These are phyloP conservation scores for Pristionchus fissidentatus DNA, from an alignment of 2,888 invertebrate genomes.

Conservation along the genomic window DNA sequence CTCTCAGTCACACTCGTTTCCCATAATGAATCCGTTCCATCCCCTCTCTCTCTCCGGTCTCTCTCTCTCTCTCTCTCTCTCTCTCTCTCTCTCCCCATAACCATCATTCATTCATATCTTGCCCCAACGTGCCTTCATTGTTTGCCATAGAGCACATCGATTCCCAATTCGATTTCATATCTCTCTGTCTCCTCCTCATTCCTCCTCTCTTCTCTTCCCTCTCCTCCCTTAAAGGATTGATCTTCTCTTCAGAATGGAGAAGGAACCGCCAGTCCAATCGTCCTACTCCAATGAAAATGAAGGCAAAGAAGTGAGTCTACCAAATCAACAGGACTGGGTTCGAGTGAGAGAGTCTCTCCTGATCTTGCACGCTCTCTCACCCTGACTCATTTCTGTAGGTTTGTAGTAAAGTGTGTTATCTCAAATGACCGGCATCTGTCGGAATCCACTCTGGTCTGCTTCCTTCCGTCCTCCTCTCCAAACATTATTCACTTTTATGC, in stretches of 20 bases:
- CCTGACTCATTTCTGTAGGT: too few species aligned
- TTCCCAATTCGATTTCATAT: slow-evolving; percentile 24
- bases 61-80: not conserved
- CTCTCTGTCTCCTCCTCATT: slow-evolving; percentile 10
- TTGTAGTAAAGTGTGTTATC: too few species aligned
- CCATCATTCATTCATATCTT: not conserved
- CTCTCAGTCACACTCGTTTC: slow-evolving; percentile 21
- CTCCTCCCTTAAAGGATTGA: slow-evolving; percentile 38
- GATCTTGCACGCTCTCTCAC: not conserved
- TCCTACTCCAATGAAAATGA: slow-evolving; percentile 10
- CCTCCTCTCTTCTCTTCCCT: not conserved
- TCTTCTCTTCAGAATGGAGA: slow-evolving; percentile 42
- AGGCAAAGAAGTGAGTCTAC: slow-evolving; percentile 12
- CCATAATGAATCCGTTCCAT: slow-evolving; percentile 20
- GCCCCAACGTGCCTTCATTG: slow-evolving; percentile 34
- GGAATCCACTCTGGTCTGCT: too few species aligned
- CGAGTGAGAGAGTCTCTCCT: not conserved
- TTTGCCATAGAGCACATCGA: slow-evolving; percentile 46
- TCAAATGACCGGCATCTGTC: too few species aligned
- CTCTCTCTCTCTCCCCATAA: slow-evolving; percentile 16
- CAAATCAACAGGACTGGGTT: too few species aligned
- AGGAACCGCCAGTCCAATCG: not conserved
- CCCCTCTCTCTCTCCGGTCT: not conserved
- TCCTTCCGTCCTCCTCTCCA: too few species aligned
- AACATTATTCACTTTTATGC: too few species aligned